Conservation (phyloP, 1,140 invertebrate species). For the Platyscapa corneri region DNA sequence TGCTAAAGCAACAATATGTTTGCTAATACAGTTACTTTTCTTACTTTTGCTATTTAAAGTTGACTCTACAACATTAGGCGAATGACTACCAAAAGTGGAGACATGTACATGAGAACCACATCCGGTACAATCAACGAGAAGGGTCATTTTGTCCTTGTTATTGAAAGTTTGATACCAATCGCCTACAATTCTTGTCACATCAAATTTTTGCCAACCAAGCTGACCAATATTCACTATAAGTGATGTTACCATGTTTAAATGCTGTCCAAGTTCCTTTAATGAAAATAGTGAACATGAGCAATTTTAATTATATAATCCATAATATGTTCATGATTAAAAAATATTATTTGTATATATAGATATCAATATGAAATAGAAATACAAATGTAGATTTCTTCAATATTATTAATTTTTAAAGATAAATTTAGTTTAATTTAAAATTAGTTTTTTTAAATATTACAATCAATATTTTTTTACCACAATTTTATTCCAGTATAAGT, state of each 20-base stretch:
- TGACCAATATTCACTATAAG: constrained; percentile 80
- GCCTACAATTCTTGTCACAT: constrained; percentile 85
- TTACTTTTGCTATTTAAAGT: constrained; percentile 70
- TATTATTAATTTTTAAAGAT: too few species aligned
- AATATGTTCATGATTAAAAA: too few species aligned
- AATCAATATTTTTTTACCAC: too few species aligned
- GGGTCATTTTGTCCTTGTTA: constrained; percentile 79
- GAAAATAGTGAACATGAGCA: background rate
- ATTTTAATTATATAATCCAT: too few species aligned
- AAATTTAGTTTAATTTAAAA: too few species aligned
- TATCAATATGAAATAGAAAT: too few species aligned
- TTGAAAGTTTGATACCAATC: constrained; percentile 79
- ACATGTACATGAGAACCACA: constrained; percentile 84
- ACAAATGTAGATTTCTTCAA: too few species aligned
- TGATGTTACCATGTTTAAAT: constrained; percentile 80
- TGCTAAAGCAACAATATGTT: too few species aligned
- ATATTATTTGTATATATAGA: too few species aligned
- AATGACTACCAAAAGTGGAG: constrained; percentile 69
- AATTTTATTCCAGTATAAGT: too few species aligned
- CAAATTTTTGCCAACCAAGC: constrained; percentile 90
- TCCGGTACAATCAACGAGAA: constrained; percentile 89
- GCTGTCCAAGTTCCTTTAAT: constrained; percentile 68
- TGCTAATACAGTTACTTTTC: background rate
- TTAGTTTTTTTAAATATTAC: too few species aligned
- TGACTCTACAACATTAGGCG: constrained; percentile 68